Base-by-base conservation (phyloP, 2,113 vertebrate genomes). In the Burhinus oedicnemus region DNA sequence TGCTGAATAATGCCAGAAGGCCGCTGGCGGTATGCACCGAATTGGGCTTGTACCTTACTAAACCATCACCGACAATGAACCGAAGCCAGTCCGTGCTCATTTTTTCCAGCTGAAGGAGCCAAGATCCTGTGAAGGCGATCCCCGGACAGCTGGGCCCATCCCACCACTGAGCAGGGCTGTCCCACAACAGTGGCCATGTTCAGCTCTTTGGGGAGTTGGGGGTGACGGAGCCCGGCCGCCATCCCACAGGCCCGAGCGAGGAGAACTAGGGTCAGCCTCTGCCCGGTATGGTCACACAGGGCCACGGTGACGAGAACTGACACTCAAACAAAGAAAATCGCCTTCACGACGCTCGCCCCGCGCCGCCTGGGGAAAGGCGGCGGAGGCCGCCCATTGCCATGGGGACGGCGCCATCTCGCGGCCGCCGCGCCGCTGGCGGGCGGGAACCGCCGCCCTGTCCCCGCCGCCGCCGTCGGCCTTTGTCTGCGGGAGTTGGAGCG, bases 311-410 rank as follows among this genome's bases (percentile, higher is more conserved):
- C n/a, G 5, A 65, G 52, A 17, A 38, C 52, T 2, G 77, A 38
- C 64, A 4, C 12, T 7, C 20, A 6, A 34, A 14, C 40, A 32
- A 13, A 25, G 27, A 9, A 17, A 30, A 2, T 3, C 26, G 2
- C 1, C 13, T 2, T 3, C 15, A 6, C 34, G 0, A 2, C 6
- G 6, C 29, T 8, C 8, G 0, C n/a, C 27, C 0, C 1, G 40
- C 49, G 34, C 36, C 69, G 49, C 15, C 40, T 1, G 29, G 36
- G 40, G 36, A 10, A 3, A 7, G 18, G 26, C 74, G 26, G 30
- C 21, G 5, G 34, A 8, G 15, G 30, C 36, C 10, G 8, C 70
- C 52, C 77, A 94, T 92, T 25, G 74, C 80, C 15, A 65, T 84
- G 93, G 68, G 2, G 49, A 84, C 49, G 40, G 55, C 89, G 84